phyloP scores from a whole-genome alignment of 2,797 vertebrate species.

The Siniperca undulata region DNA sequence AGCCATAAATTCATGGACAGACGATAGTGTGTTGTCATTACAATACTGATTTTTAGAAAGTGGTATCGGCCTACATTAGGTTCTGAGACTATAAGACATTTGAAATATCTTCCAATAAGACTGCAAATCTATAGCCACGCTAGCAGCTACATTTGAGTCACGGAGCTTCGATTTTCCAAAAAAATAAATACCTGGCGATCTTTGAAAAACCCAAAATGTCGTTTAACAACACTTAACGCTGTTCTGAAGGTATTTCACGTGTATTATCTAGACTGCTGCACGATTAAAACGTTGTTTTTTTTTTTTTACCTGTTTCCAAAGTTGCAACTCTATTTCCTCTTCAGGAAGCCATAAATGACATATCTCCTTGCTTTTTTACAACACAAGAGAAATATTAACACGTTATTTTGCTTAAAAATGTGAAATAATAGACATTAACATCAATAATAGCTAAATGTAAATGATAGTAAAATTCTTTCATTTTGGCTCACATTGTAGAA shows the following conservation, averaged over 20 bases:
- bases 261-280: not conserved
- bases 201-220: not conserved
- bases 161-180: constrained; percentile 7
- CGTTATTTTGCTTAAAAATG: not conserved
- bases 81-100: constrained; percentile 48
- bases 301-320: not conserved
- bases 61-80: constrained; percentile 55
- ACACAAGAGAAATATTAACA: not conserved
- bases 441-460: not conserved
- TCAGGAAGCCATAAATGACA: not conserved
- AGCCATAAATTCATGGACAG: constrained; percentile 76
- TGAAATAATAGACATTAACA: not conserved
- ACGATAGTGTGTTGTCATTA: constrained; percentile 41
- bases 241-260: not conserved
- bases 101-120: constrained; percentile 28
- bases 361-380: not conserved
- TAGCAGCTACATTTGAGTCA: constrained; percentile 27
- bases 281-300: not conserved
- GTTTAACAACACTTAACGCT: not conserved
- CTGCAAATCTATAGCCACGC: constrained; percentile 14
- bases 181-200: not conserved
- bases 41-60: constrained; percentile 29
- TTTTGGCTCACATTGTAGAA: not conserved
- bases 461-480: not conserved
- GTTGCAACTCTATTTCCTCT: not conserved